phyloP scores from a whole-genome alignment of 1,140 invertebrate species.

The Drosophila suzukii region DNA sequence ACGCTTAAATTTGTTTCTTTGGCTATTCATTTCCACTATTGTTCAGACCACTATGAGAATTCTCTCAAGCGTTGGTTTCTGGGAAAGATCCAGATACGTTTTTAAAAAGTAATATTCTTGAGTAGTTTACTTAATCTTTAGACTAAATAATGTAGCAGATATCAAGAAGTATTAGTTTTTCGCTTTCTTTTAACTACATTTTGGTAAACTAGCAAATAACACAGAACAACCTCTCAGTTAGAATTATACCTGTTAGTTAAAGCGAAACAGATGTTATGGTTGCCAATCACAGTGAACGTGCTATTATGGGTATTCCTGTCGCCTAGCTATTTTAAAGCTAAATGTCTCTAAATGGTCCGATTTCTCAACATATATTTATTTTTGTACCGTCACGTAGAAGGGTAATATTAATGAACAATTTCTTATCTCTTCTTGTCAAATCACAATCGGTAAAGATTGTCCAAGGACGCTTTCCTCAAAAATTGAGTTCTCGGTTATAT shows the following conservation, averaged over 20 bases:
- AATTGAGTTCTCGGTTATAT: no score
- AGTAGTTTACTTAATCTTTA: neutral
- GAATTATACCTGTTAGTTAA: neutral
- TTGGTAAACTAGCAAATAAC: no score
- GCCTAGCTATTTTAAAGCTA: constrained; percentile 9
- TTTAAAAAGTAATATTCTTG: neutral
- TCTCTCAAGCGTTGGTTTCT: neutral
- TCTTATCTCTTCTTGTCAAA: no score
- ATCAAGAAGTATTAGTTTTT: neutral
- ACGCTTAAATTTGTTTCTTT: constrained; percentile 4
- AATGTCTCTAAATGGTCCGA: neutral
- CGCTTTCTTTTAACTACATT: neutral
- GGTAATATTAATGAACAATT: no score
- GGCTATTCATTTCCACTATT: constrained; percentile 3
- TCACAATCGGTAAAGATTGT: no score
- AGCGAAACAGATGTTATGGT: neutral
- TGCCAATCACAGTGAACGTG: neutral
- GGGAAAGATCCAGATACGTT: neutral
- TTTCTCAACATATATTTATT: no score
- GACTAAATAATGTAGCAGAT: neutral
- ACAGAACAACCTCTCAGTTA: neutral
- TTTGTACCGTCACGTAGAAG: no score
- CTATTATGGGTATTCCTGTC: neutral
- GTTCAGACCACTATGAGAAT: neutral
- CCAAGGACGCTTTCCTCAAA: no score